Evolutionary conservation across 1,140 invertebrate species (phyloP), one percentile per base, ranked within the genome.

Genomic region (Drosophila pectinifera): DNA sequence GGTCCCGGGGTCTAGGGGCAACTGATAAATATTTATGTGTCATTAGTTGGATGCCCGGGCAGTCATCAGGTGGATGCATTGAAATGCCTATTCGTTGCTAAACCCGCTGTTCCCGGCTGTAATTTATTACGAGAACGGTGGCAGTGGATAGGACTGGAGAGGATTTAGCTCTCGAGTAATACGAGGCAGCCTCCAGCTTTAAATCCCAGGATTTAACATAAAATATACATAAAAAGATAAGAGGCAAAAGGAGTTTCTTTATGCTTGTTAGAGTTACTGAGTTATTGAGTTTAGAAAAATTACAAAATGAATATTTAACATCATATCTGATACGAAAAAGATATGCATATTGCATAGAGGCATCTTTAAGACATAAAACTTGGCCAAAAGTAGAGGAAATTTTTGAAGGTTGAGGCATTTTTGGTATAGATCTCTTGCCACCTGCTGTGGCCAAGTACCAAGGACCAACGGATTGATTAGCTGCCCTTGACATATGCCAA

Each of bases 21-120:
- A 57, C 74, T 67, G 75, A 75, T 86, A 88, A 86, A 88, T 86
- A 78, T 86, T 86, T 83, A 86, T 86, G 83, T 86, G 83, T 86
- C 83, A 86, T 86, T 86, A 86, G 82, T 64, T 67, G 76, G 46
- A 70, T 75, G 75, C 64, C 51, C 56, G 59, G 55, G 45, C 69
- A 82, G 75, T 83, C 69, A 74, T 83, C 75, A 83, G 78, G 75
- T 79, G 64, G 64, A 69, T 78, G 81, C 81, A 69, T 80, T 80
- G 77, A 85, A 74, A 85, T 85, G 73, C 73, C 51, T 77, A 56
- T 73, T 63, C 26, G 34, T 42, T 46, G 45, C 42, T 45, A 18
- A 54, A 34, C 36, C 34, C 31, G 10, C 13, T 22, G 20, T 39
- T 42, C 13, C 38, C 48, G 5, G 26, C 11, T 10, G 31, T 68